phyloP scores from a whole-genome alignment of 2,113 vertebrate genomes.

The Forbesichthys agassizii region DNA sequence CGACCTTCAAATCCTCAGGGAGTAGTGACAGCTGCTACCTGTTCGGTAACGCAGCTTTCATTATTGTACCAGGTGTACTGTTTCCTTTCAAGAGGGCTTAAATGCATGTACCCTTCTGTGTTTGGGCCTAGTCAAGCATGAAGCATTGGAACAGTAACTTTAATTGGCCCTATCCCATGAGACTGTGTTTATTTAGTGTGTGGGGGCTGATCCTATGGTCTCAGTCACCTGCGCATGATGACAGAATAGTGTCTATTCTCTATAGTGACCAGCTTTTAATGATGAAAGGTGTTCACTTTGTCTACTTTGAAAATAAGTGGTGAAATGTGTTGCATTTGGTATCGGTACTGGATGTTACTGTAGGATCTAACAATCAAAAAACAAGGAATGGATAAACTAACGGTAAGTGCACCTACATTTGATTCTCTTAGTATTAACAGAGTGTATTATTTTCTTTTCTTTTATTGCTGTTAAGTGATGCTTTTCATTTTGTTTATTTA shows the following conservation, averaged over 20 bases:
- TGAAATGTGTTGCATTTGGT: conserved; percentile 4
- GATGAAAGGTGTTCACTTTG: neutral
- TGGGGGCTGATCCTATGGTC: conserved; percentile 45
- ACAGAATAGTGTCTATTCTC: conserved; percentile 7
- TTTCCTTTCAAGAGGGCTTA: conserved; percentile 50
- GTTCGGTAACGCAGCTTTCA: conserved; percentile 42
- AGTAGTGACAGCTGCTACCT: conserved; percentile 49
- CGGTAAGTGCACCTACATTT: conserved; percentile 59
- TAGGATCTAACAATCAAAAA: neutral
- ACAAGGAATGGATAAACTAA: conserved; percentile 73
- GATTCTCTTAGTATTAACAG: no score
- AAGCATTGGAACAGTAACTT: conserved; percentile 67
- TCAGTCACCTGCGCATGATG: conserved; percentile 50
- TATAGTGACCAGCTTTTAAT: conserved; percentile 22
- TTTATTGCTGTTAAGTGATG: neutral
- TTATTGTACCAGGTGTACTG: conserved; percentile 53
- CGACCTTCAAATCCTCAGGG: conserved; percentile 34
- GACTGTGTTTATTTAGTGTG: conserved; percentile 64
- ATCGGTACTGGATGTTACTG: conserved; percentile 25
- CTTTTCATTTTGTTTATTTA: neutral
- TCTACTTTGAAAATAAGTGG: no score
- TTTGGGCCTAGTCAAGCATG: conserved; percentile 52
- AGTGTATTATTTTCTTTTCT: no score
- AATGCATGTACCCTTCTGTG: conserved; percentile 45
- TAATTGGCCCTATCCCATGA: conserved; percentile 70